Evolutionary conservation across 1,140 invertebrate species (phyloP), one percentile per base, ranked within the genome.

Genomic region (Mycetomoellerius zeteki): DNA sequence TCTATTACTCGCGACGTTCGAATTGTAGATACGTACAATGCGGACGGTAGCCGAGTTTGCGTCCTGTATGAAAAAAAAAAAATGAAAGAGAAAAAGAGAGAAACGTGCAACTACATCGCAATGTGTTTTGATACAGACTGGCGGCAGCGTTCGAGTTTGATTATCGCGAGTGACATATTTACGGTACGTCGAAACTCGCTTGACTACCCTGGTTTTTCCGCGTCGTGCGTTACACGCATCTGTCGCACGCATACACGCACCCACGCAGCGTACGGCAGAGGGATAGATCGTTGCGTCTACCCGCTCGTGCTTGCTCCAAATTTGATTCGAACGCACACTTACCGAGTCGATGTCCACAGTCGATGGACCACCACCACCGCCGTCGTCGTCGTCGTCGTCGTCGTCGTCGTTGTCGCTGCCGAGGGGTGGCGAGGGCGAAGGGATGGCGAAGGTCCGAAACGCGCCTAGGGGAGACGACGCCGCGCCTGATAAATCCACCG

Each of bases 401-500:
- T 14, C 12, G 30, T 43, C 64, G 33, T 67, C n/a, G 33, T 43
- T 30, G 33, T 67, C 64, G 33, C 7, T 24, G 37, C 14, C 2
- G 19, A 47, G 12, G 47, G 47, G 16, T 4, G 47, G 12, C 47
- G 47, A 50, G 30, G 19, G 43, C 30, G 67, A 4, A 4, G 21
- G 19, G 24, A 33, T n/a, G 81, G 8, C 47, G 30, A 77, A 77
- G 60, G 33, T 27, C 80, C 52, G 24, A 54, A 77, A 19, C 73
- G 54, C 37, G 56, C 52, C 69, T 73, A 73, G 80, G 80, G 67
- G 54, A 84, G 80, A 85, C 64, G 47, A 78, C 33, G 58, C 76
- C 84, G 62, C 62, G 75, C 76, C 62, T 80, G 84, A 81, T 86
- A 69, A 47, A 80, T 86, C 84, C 62, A 80, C 33, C 75, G 75